Conservation (phyloP, 2,888 invertebrate genomes). For the Lepidochrysops patricia region DNA sequence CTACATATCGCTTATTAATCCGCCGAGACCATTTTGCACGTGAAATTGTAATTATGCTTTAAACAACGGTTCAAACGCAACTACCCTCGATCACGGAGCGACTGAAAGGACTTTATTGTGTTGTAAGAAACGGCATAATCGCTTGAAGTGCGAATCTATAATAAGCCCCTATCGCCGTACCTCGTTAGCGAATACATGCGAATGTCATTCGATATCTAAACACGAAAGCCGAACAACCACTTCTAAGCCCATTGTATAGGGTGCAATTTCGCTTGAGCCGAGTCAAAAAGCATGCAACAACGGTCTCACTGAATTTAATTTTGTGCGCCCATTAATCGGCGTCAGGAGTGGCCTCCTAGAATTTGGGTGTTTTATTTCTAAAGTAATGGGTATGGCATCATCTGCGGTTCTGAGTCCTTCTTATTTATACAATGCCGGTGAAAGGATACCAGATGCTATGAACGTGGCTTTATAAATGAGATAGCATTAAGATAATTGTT, state of each 20-base stretch:
- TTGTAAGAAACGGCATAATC: constrained; percentile 36
- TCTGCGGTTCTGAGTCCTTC: constrained; percentile 19
- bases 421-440: not conserved
- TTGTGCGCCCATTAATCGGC: constrained; percentile 60
- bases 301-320: constrained; percentile 63
- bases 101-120: constrained; percentile 26
- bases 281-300: constrained; percentile 43
- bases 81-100: constrained; percentile 41
- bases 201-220: constrained; percentile 60
- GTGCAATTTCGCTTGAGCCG: constrained; percentile 33
- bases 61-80: constrained; percentile 55
- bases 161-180: constrained; percentile 44
- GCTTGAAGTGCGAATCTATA: constrained; percentile 34
- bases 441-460: constrained; percentile 5
- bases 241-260: constrained; percentile 31
- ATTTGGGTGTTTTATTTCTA: constrained; percentile 59
- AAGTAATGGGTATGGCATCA: constrained; percentile 38
- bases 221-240: constrained; percentile 38
- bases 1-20: constrained; percentile 28
- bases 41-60: constrained; percentile 44
- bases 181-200: constrained; percentile 60
- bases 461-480: constrained; percentile 6
- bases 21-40: constrained; percentile 30
- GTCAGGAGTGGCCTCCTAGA: constrained; percentile 48
- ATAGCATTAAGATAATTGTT: not conserved